Conservation (phyloP, 2,797 vertebrate genomes). For the Harpagifer antarcticus region DNA sequence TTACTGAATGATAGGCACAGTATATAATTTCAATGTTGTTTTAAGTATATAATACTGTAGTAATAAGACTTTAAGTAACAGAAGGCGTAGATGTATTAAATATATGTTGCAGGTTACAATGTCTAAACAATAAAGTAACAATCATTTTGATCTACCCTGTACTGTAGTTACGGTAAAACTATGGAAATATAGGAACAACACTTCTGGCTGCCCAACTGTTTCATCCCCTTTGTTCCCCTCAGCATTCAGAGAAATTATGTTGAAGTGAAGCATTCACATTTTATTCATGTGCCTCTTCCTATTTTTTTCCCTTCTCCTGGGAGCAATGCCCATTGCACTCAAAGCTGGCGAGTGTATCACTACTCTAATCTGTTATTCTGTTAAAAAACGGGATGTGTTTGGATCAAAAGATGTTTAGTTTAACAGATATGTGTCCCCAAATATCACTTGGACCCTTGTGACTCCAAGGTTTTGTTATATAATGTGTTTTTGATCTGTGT, state of each 20-base stretch:
- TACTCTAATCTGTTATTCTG: conserved; percentile 47
- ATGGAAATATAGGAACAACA: conserved; percentile 12
- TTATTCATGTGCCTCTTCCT: conserved; percentile 35
- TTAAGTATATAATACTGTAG: background rate
- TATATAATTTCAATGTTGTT: background rate
- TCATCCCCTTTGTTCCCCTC: conserved; percentile 36
- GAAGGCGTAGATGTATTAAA: background rate
- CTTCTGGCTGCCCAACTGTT: conserved; percentile 17
- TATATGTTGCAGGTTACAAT: background rate
- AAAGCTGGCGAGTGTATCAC: conserved; percentile 39
- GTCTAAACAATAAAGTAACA: background rate
- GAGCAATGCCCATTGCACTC: conserved; percentile 45
- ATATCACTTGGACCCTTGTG: conserved; percentile 44
- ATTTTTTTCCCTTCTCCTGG: conserved; percentile 17
- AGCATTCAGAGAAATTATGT: conserved; percentile 33
- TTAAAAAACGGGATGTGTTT: conserved; percentile 38
- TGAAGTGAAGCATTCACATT: conserved; percentile 47
- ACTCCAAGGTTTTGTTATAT: conserved; percentile 44
- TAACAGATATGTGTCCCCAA: conserved; percentile 46
- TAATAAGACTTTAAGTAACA: background rate
- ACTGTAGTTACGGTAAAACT: conserved; percentile 6
- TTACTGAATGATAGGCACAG: background rate
- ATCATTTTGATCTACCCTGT: background rate
- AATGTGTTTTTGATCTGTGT: conserved; percentile 25
- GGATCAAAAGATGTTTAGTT: conserved; percentile 56